Percentiles rank a stretch among this genome's conserved stretches.
These are phyloP conservation scores for Ericerus pela DNA, from an alignment of 1,140 invertebrate genomes.

Conservation along the genomic window DNA sequence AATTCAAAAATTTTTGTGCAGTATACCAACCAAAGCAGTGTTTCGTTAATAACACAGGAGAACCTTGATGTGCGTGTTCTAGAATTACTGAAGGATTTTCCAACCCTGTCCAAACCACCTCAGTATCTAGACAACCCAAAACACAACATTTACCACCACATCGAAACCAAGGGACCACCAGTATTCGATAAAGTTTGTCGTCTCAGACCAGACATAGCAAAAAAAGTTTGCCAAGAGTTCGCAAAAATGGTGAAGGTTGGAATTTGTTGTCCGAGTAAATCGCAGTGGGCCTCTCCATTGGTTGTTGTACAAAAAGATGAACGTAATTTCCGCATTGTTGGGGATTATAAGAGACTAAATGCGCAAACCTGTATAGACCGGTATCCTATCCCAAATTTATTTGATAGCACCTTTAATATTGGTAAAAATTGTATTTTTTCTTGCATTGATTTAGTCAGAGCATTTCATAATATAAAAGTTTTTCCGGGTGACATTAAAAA, in stretches of 20 bases:
- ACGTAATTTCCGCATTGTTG: neutral
- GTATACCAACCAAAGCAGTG: neutral
- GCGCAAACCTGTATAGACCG: neutral
- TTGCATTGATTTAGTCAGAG: too few relatives aligned
- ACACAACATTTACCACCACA: too few relatives aligned
- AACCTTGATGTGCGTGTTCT: neutral
- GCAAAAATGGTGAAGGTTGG: too few relatives aligned
- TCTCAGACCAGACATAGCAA: too few relatives aligned
- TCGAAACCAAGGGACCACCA: too few relatives aligned
- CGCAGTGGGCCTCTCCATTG: neutral
- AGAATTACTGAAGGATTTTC: neutral
- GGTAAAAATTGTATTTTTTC: too few relatives aligned
- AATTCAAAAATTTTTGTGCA: neutral
- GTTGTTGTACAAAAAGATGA: neutral
- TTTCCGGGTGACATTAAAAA: too few relatives aligned
- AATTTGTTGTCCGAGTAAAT: too few relatives aligned
- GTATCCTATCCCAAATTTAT: neutral
- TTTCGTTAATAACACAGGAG: neutral
- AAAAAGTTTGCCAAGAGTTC: too few relatives aligned
- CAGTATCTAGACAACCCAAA: neutral
- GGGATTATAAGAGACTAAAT: neutral
- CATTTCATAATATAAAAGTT: too few relatives aligned
- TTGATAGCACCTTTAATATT: neutral
- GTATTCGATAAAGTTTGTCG: too few relatives aligned
- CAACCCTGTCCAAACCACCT: neutral